Evolutionary conservation across 2,113 vertebrate genomes (phyloP).

Genomic region (Corvus cornix): DNA sequence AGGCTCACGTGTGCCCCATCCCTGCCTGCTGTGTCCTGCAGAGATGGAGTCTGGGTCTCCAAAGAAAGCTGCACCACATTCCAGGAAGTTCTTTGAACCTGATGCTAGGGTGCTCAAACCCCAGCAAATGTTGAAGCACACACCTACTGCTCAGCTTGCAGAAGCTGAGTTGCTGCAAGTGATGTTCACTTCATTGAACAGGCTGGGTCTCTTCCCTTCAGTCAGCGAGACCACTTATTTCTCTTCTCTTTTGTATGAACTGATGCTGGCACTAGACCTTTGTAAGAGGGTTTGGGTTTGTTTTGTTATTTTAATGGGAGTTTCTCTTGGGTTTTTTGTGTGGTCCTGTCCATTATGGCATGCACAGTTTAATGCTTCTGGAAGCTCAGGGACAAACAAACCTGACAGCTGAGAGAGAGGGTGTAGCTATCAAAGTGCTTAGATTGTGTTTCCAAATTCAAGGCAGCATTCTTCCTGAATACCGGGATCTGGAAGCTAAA

Average conservation of each 20-base stretch:
- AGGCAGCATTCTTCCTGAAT: neutral
- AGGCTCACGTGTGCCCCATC: neutral
- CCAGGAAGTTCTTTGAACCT: neutral
- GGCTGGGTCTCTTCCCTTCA: neutral
- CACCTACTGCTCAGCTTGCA: neutral
- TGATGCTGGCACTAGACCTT: neutral
- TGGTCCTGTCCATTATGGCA: neutral
- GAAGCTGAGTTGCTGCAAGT: neutral
- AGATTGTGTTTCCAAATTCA: neutral
- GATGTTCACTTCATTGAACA: neutral
- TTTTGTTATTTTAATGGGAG: neutral
- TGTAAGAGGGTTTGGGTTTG: neutral
- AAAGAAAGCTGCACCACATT: neutral
- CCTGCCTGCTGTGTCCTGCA: neutral
- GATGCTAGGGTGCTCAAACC: neutral
- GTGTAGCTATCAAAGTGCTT: neutral
- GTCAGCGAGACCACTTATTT: neutral
- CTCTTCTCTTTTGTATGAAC: neutral
- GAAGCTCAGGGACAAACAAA: neutral
- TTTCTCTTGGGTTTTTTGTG: neutral
- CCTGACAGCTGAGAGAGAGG: neutral
- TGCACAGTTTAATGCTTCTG: neutral
- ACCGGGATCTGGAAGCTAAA: neutral
- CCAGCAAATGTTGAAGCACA: rapidly evolving
- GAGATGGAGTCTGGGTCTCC: neutral